Base-by-base conservation (phyloP, 1,140 invertebrate genomes). In the Bombus superbus region DNA sequence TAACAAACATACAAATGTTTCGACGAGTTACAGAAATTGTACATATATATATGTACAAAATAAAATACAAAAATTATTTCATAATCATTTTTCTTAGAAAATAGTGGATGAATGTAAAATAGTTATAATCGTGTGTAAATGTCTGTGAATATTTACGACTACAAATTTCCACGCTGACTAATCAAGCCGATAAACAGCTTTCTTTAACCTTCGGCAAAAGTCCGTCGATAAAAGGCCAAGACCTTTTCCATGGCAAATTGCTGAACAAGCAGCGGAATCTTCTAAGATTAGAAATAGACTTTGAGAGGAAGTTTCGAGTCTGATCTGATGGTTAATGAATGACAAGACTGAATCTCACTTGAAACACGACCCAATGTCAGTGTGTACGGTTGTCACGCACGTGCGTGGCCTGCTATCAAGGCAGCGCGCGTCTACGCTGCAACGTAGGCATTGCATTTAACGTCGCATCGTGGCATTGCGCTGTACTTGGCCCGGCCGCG, bases 401-500 rank as follows among this genome's bases (percentile, higher is more conserved):
- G 73, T 83, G 81, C 81, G 73, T 79, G 40, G 28, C 47, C 47
- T 53, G 47, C 18, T 53, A 53, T 53, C 47, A 53, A 53, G 47
- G 47, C 47, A 53, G 18, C 47, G 18, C 18, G 47, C 47, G 68
- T 40, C 44, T 35, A 57, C 66, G 47, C 8, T 71, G 79, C 47
- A 83, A 22, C 74, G 18, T 25, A 35, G 57, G 22, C 59, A 73
- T 44, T 75, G 72, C 71, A 40, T 75, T 82, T 72, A 82, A 76
- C 81, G 64, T n/a, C 18, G 62, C n/a, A 5, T 62, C 32, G 11
- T 76, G 38, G 79, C 79, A 42, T 59, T 75, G 71, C 57, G 80
- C 57, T 82, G 68, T 64, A 74, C 80, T 82, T 74, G 71, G 80
- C 71, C 79, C 13, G 69, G 71, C 72, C 81, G 40, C 38, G 75